Evolutionary conservation across 2,797 vertebrate genomes (phyloP).

Genomic region (Enteromius radiatus): DNA sequence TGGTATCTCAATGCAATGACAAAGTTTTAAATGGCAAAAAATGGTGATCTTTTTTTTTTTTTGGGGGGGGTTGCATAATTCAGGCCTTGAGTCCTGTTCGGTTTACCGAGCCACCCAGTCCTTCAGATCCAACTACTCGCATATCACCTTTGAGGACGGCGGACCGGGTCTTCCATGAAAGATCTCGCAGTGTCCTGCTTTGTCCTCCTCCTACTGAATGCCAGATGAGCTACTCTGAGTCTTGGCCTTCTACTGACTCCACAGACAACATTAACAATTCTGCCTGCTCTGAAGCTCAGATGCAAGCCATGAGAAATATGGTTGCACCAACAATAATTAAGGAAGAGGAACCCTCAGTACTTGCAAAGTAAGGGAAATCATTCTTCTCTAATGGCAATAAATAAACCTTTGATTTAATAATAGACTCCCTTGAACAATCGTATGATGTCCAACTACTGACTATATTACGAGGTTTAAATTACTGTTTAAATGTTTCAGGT

Average conservation of each 20-base stretch:
- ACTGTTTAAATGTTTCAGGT: not conserved
- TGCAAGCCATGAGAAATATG: conserved; percentile 18
- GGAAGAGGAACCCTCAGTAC: conserved; percentile 67
- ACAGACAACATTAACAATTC: conserved; percentile 36
- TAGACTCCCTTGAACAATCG: not conserved
- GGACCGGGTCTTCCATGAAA: conserved; percentile 52
- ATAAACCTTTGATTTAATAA: not conserved
- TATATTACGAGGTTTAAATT: not conserved
- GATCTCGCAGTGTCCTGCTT: conserved; percentile 29
- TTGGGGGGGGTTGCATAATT: conserved; percentile 27
- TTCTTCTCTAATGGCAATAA: not conserved
- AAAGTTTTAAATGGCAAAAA: not conserved
- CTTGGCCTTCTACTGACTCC: conserved; percentile 81
- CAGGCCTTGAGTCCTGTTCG: conserved; percentile 74
- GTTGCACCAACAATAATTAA: conserved; percentile 27
- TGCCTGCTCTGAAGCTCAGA: conserved; percentile 50
- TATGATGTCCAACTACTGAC: not conserved
- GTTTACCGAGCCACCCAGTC: conserved; percentile 53
- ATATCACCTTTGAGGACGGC: conserved; percentile 42
- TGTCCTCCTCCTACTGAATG: conserved; percentile 47
- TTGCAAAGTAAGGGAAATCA: conserved; percentile 71
- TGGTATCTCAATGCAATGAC: not conserved
- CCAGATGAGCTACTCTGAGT: conserved; percentile 72
- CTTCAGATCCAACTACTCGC: conserved; percentile 37
- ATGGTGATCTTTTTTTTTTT: not conserved